Evolutionary conservation across 1,140 invertebrate genomes (phyloP), one percentile per base, ranked within the genome.

Genomic region (Drosophila albomicans): DNA sequence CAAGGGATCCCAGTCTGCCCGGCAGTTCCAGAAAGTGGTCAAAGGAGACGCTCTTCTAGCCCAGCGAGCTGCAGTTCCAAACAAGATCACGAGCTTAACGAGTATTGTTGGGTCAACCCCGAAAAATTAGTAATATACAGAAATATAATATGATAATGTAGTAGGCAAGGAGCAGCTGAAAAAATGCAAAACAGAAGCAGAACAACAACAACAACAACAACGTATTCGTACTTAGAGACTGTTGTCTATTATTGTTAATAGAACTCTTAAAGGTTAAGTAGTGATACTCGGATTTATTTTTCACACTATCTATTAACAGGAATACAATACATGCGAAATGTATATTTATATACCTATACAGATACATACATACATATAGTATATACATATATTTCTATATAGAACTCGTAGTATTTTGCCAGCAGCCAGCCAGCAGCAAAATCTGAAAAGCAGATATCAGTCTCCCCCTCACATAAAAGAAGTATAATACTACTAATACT

Each of bases 21-120:
- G 90, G 92, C 67, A 79, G 81, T 54, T 75, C 78, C 54, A 76
- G 92, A 61, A 93, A 93, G 78, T 93, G 92, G 92, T 93, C 92
- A 48, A 93, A 92, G 58, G 92, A 93, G 73, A 93, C 92, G 81
- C 80, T 93, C 15, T 93, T 93, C 87, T 93, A 92, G 92, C 91
- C 91, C 91, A 81, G 68, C 71, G 38, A 61, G 63, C 46, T 65
- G 80, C 77, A 84, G 81, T 86, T 58, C 62, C 78, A 75, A 66
- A 68, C 75, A 81, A 76, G 85, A 89, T 74, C 75, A 81, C 81
- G 85, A 89, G 85, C 85, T 89, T 89, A 89, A 77, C 69, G 52
- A 38, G 52, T 56, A 43, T 69, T 62, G 66, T 51, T 49, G 41
- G 46, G 49, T 52, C 15, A 28, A 54, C 35, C 35, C 7, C 7